Base-by-base conservation (phyloP, 2,797 vertebrate species). In the Crocidura indochinensis region DNA sequence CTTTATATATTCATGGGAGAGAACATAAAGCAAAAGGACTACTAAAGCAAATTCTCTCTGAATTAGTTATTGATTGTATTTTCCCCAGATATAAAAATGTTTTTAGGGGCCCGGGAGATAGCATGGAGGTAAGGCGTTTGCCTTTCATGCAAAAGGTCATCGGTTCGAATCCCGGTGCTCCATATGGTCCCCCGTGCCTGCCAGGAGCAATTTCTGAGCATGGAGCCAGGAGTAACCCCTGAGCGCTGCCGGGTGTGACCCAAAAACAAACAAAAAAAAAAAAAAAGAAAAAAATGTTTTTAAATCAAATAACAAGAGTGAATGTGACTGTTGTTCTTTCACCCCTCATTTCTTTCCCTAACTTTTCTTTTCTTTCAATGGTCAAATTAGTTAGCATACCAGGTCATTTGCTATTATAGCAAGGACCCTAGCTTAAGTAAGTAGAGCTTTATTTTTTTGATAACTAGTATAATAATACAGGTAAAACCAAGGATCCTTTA, bases 371-470 rank as follows among this genome's bases (percentile, higher is more conserved):
- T 67, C 38, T 69, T 71, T 74, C 74, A 49, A 17, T 79, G 12
- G 24, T 87, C 46, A 64, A 88, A 74, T 82, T 87, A 77, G 29
- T 82, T 87, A 77, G 29, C 26, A 60, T 60, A 44, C 31, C 8
- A 71, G 51, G 22, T 46, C 78, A 29, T 15, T 9, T 29, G 22
- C 22, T 69, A 2, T 51, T 22, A 53, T 56, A 87, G 12, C 47
- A 17, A 69, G 3, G 75, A 4, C 22, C 29, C 72, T 78, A 62
- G 3, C 53, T 74, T 72, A 26, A 47, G 47, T 60, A 26, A 27
- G 38, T 1, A 4, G 27, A 47, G 24, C 9, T 67, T 80, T 19
- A 47, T 68, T 84, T 84, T 74, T 81, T 0, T 19, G 27, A 17
- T 29, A 22, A 53, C 81, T 78, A 26, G 47, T 10, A 47, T 84